Base-by-base conservation (phyloP, 1,140 invertebrate genomes). In the Drosophila lacertosa region DNA sequence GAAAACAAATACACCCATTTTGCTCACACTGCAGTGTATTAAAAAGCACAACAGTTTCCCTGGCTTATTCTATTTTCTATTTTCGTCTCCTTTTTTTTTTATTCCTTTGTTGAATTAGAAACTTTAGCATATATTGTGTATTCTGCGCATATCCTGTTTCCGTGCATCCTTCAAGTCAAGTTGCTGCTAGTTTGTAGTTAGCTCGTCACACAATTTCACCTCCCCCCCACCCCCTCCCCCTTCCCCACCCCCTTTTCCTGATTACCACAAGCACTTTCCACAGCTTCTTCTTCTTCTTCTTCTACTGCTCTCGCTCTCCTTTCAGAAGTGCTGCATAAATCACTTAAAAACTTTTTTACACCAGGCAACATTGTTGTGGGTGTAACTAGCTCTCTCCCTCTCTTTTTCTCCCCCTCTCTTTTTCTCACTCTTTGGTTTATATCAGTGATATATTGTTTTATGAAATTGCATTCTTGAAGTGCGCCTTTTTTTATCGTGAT, bases 291-390 rank as follows among this genome's bases (percentile, higher is more conserved):
- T 54, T 29, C 62, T n/a, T n/a, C n/a, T n/a, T n/a, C n/a, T n/a
- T n/a, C n/a, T n/a, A n/a, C n/a, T n/a, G n/a, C n/a, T n/a, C n/a
- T n/a, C n/a, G n/a, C n/a, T 39, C 37, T 60, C 26, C 40, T 65
- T 86, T 80, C 59, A 53, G 74, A 66, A 80, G 81, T 84, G 81
- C 32, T 77, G 82, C 68, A 77, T 88, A 86, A 86, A 86, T 86
- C 81, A 86, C 81, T 86, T 86, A 77, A 77, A 79, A 86, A 81
- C 77, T 84, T 84, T 84, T 76, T 32, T 62, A 76, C 80, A 83
- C 39, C 67, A 80, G 32, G 42, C 29, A 64, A 63, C 63, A 69
- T 55, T 60, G 71, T 67, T 20, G 32, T 44, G 29, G 51, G 44
- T 44, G n/a, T 50, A 11, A 6, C 2, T 45, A 3, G 24, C 10